phyloP scores from a whole-genome alignment of 2,888 invertebrate genomes.

The Timandra comae region DNA sequence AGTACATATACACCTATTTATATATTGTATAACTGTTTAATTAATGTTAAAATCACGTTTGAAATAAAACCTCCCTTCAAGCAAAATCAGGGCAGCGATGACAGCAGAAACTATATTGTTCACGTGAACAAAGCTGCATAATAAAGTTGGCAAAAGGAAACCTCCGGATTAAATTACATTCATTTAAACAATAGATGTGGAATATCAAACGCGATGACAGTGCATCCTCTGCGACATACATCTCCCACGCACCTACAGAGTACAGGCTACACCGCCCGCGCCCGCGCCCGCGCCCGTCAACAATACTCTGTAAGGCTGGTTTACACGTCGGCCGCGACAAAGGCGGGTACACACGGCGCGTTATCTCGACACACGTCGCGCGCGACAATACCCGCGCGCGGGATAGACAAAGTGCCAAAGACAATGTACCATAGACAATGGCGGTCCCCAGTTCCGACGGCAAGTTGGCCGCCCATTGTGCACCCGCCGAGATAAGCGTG shows the following conservation, averaged over 20 bases:
- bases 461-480: constrained; percentile 21
- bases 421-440: constrained; percentile 31
- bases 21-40: no score
- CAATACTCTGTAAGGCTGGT: no score
- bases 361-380: constrained; percentile 34
- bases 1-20: no score
- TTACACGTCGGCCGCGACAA: constrained; percentile 27
- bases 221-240: background rate
- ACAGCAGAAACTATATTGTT: no score
- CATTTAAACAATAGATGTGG: background rate
- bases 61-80: no score
- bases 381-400: constrained; percentile 11
- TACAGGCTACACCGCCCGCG: no score
- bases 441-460: constrained; percentile 30
- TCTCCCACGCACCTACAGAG: background rate
- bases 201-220: background rate
- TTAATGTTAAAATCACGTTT: no score
- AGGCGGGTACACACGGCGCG: constrained; percentile 24
- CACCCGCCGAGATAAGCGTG: constrained; percentile 31
- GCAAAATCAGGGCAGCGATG: no score
- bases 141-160: background rate
- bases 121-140: background rate
- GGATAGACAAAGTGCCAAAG: constrained; percentile 17
- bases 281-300: no score
- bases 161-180: background rate